phyloP scores from a whole-genome alignment of 2,113 vertebrate genomes.

The Cyprinus carpio region DNA sequence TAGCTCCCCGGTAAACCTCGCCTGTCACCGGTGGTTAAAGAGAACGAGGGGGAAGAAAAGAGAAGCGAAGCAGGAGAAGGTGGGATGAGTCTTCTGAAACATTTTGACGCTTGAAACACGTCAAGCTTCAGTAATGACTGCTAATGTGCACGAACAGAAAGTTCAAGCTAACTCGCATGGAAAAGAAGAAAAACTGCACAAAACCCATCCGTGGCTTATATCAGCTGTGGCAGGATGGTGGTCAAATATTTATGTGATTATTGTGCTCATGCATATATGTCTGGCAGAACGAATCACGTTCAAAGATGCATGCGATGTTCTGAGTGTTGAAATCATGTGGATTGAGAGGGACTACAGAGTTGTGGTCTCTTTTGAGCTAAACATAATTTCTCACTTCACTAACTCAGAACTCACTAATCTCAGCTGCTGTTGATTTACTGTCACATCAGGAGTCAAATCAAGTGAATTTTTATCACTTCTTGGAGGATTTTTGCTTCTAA shows the following conservation, averaged over 20 bases:
- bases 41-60: background rate
- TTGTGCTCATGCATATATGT: background rate
- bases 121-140: slow-evolving; percentile 24
- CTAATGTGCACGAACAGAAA: slow-evolving; percentile 18
- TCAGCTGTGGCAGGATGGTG: background rate
- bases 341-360: background rate
- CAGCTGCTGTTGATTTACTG: slow-evolving; percentile 3
- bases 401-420: background rate
- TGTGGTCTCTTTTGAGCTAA: background rate
- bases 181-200: slow-evolving; percentile 3
- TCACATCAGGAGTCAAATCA: slow-evolving; percentile 14
- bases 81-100: background rate
- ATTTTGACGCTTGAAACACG: background rate
- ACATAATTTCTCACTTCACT: background rate
- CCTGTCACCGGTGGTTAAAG: slow-evolving; percentile 52
- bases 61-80: background rate
- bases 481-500: background rate
- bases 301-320: background rate
- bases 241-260: slow-evolving; percentile 11
- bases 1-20: slow-evolving; percentile 43
- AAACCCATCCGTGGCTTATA: background rate
- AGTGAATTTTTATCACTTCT: slow-evolving; percentile 7
- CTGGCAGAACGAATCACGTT: background rate
- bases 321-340: slow-evolving; percentile 16
- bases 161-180: background rate